Base-by-base conservation (phyloP, 2,888 invertebrate species). In the Plebejus melissa region DNA sequence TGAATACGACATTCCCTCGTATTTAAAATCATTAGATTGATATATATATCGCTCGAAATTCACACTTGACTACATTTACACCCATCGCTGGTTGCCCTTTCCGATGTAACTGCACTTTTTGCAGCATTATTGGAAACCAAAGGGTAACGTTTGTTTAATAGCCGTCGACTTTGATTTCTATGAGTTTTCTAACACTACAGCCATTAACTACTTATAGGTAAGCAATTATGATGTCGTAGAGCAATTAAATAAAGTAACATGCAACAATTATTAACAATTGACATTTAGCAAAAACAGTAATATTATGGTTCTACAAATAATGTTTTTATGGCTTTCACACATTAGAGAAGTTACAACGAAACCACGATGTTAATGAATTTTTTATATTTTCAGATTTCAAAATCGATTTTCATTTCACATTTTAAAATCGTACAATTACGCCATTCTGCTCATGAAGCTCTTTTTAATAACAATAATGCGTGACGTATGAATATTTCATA, bases 41-140 rank as follows among this genome's bases (percentile, higher is more conserved):
- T 76, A 70, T 70, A 79, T 75, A 79, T 75, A 78, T 69, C 38
- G 28, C 6, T 69, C 9, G n/a, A 41, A 41, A 22, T 70, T 70
- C 70, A 70, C 70, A 70, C 70, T 41, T 70, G 38, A 70, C 38
- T 70, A 70, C 38, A 70, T 41, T 70, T n/a, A 38, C 70, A 70
- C 41, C 22, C 41, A 41, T 41, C 70, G 41, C n/a, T 70, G 70
- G 41, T 5, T 65, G 65, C 65, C 38, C 70, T 70, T 41, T 41
- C 38, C 70, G 41, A 38, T 70, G 9, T 38, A 6, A 70, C n/a
- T 70, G 70, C 38, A 6, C 41, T 70, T 70, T 70, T 70, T 70
- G 22, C 41, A 32, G 13, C 4, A 70, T 41, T 38, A 70, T 70
- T 70, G 9, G 70, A 70, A 70, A 70, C 22, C 16, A 32, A 54